Evolutionary conservation across 92 coral and sea anemone genomes (phyloP).

Genomic region (Umimayanthus chanpuru): DNA sequence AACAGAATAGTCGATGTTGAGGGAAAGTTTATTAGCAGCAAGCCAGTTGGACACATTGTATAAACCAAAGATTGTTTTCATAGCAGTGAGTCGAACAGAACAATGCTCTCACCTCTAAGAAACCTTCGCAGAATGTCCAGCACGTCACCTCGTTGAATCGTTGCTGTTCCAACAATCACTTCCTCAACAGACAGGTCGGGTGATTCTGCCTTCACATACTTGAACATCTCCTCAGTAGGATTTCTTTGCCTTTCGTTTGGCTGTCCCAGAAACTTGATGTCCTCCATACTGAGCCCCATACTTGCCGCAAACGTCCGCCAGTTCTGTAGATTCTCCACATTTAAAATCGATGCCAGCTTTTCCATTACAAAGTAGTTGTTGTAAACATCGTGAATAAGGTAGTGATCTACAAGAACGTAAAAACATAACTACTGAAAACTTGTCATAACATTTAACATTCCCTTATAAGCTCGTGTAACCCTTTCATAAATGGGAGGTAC

Average conservation of each 20-base stretch:
- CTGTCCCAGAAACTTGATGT: background rate
- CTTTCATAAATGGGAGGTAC: too few relatives aligned
- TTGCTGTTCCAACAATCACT: background rate
- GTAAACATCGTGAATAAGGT: slow-evolving; percentile 1
- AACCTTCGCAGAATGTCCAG: background rate
- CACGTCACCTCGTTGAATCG: background rate
- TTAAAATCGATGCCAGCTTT: background rate
- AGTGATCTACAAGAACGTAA: background rate
- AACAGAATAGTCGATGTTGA: too few relatives aligned
- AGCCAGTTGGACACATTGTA: too few relatives aligned
- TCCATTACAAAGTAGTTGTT: slow-evolving; percentile 23
- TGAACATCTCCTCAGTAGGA: background rate
- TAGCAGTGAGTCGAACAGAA: too few relatives aligned
- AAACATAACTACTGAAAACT: too few relatives aligned
- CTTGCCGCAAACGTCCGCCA: background rate
- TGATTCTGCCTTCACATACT: background rate
- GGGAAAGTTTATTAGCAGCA: too few relatives aligned
- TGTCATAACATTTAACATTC: too few relatives aligned
- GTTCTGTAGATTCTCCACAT: background rate
- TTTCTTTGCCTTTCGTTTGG: background rate
- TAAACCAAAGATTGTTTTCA: too few relatives aligned
- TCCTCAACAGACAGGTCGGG: background rate
- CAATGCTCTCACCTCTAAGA: too few relatives aligned
- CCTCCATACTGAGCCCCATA: background rate
- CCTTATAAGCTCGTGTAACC: too few relatives aligned